Base-by-base conservation (phyloP, 2,888 invertebrate genomes). In the Eupithecia subumbrata region DNA sequence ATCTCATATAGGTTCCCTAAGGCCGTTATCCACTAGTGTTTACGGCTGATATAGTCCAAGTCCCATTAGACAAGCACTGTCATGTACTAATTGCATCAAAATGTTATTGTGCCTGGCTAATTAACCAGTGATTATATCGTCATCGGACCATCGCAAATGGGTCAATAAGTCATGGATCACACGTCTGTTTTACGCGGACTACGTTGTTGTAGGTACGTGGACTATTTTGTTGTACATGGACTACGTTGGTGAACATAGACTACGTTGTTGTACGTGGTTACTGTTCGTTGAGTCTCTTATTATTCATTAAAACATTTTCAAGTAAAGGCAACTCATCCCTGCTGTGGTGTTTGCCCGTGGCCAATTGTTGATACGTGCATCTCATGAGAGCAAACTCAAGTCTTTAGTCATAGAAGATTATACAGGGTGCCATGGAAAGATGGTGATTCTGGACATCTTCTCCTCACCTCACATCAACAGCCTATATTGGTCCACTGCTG, bases 41-140 rank as follows among this genome's bases (percentile, higher is more conserved):
- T 22, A 66, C 30, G 30, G 72, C 25, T 66, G 66, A 48, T 72
- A 48, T n/a, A 66, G 48, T 40, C 40, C 69, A 52, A 63, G 48
- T 72, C 63, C 66, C 25, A 76, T 71, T 69, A 71, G 63, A 37
- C 37, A 68, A 67, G 60, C 71, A 71, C 34, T 56, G 56, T 48
- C 63, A 52, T 68, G 71, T 69, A 72, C 75, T 75, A 75, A 75
- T 75, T 69, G 75, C 69, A 72, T 75, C 40, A 68, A 64, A 75
- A 75, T 69, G 71, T 76, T 75, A 80, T 79, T 80, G 78, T 72
- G 70, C 63, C 71, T 67, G 75, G 78, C 66, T 76, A 76, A 79
- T 81, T 79, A 78, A 70, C 74, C 76, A 48, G 66, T 74, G 76
- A 75, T 76, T 73, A 76, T 76, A 43, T 72, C 67, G 75, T 68